Conservation (phyloP, 2,888 invertebrate genomes). For the Chouioia cunea region DNA sequence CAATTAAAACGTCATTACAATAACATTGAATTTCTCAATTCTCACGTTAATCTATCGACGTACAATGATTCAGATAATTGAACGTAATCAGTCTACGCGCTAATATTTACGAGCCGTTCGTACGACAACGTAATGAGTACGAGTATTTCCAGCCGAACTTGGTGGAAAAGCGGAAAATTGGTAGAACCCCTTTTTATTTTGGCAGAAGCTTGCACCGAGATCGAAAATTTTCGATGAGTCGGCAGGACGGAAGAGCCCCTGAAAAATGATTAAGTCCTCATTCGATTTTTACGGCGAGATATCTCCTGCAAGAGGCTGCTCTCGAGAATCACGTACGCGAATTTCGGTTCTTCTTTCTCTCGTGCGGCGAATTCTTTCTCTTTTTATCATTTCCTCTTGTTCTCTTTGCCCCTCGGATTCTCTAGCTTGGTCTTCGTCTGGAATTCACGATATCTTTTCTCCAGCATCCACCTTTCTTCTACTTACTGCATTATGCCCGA, state of each 20-base stretch:
- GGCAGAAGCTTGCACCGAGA: not conserved
- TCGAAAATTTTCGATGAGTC: slow-evolving; percentile 27
- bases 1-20: too few species aligned
- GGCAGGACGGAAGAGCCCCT: slow-evolving; percentile 9
- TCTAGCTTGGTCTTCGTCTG: slow-evolving; percentile 5
- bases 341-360: slow-evolving; percentile 31
- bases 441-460: slow-evolving; percentile 37
- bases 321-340: slow-evolving; percentile 28
- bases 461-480: not conserved
- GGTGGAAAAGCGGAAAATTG: not conserved
- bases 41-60: too few species aligned
- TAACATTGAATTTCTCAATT: too few species aligned
- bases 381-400: slow-evolving; percentile 9
- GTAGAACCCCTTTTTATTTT: not conserved
- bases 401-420: not conserved
- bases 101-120: too few species aligned
- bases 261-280: slow-evolving; percentile 38
- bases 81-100: too few species aligned
- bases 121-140: too few species aligned
- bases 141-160: too few species aligned
- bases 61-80: too few species aligned
- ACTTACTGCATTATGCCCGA: not conserved
- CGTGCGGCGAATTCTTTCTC: not conserved
- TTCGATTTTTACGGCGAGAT: slow-evolving; percentile 28
- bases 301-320: not conserved